Percentiles rank a stretch among this genome's conserved stretches.
These are phyloP conservation scores for Andrena camellia DNA, from an alignment of 2,888 invertebrate genomes.

Conservation along the genomic window DNA sequence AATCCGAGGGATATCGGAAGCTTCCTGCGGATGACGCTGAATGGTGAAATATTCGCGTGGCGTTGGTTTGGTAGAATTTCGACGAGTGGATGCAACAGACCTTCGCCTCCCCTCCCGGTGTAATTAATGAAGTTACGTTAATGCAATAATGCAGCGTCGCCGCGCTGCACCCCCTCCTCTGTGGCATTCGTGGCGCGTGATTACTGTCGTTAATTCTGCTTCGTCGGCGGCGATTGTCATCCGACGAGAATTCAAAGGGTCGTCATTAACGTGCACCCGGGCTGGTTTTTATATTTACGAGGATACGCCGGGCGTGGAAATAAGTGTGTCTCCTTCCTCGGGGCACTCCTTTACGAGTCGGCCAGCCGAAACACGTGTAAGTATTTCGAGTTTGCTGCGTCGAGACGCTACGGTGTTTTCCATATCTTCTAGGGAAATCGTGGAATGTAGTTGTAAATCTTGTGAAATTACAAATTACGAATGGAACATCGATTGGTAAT, in stretches of 20 bases:
- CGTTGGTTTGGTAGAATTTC: slow-evolving; percentile 4
- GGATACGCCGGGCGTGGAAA: slow-evolving; percentile 20
- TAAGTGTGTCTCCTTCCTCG: slow-evolving; percentile 4
- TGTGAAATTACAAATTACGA: no score
- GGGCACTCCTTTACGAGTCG: not conserved
- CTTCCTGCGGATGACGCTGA: slow-evolving; percentile 45
- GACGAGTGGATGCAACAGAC: slow-evolving; percentile 39
- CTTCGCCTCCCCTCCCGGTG: slow-evolving; percentile 37
- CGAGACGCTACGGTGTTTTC: not conserved
- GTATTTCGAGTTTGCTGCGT: not conserved
- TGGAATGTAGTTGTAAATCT: not conserved
- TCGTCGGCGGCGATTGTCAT: slow-evolving; percentile 63
- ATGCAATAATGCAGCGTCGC: slow-evolving; percentile 69
- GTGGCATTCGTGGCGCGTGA: slow-evolving; percentile 19
- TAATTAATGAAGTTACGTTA: slow-evolving; percentile 73
- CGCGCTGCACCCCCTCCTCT: slow-evolving; percentile 1
- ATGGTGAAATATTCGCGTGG: slow-evolving; percentile 38
- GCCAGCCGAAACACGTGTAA: slow-evolving; percentile 3
- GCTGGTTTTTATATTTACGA: slow-evolving; percentile 38
- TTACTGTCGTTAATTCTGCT: slow-evolving; percentile 60
- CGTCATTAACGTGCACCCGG: slow-evolving; percentile 54
- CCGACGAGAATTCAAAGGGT: slow-evolving; percentile 61
- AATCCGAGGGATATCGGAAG: slow-evolving; percentile 72
- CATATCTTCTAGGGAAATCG: not conserved
- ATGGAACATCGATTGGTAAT: no score